Base-by-base conservation (phyloP, 2,888 invertebrate species). In the Drosophila hamatofila region DNA sequence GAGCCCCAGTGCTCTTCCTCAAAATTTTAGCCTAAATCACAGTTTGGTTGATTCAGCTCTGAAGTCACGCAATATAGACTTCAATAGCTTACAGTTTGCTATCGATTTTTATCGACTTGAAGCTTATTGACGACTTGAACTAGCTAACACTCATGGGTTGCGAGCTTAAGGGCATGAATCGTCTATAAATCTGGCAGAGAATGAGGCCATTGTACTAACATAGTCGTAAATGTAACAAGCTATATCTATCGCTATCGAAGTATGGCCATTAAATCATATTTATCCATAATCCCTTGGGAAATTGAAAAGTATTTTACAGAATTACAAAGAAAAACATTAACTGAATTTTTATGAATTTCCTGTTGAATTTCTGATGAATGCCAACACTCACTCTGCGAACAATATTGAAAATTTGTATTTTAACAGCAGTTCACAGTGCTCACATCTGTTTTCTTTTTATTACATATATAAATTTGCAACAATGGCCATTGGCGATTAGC, bases 401-500 rank as follows among this genome's bases (percentile, higher is more conserved):
- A n/a, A n/a, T 46, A 46, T 27, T 27, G 25, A 7, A 23, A 44
- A 23, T 52, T 23, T 33, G 4, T 21, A 23, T 51, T 35, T 33
- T 0, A 48, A 6, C 42, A 21, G 21, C 21, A 42, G 21, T 21
- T 42, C 41, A 42, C 18, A 42, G 41, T 11, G 12, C 42, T 23
- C 11, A 8, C 23, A 8, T 12, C 6, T 14, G 2, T 44, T n/a
- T 39, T 39, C 3, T 0, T 23, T n/a, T 8, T 35, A 11, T 14
- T 21, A 2, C 2, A 44, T 7, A 21, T 23, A 18, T 16, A 35
- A 23, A 35, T 21, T 52, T 35, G 51, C 23, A n/a, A 16, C 18
- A 39, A 16, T 18, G 14, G 37, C 54, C 35, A n/a, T 55, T 51
- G 55, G 72, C 48, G 72, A 48, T 25, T 61, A 59, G 23, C 42